Conservation (phyloP, 1,140 invertebrate genomes). For the Manduca sexta region DNA sequence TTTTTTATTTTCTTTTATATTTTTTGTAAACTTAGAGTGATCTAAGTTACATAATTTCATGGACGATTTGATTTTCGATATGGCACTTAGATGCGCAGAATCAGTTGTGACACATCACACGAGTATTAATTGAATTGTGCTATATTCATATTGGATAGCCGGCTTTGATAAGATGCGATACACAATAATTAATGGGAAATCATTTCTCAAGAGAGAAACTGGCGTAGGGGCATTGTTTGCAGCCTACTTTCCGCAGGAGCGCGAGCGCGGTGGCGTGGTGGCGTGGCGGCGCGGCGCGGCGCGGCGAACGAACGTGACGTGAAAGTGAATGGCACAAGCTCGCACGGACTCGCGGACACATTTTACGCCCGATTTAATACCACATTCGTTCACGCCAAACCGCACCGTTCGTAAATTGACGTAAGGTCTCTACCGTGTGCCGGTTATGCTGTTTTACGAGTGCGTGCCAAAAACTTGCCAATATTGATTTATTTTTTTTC, state of each 20-base stretch:
- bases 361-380: conserved; percentile 48
- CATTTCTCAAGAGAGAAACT: conserved; percentile 61
- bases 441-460: conserved; percentile 4
- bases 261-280: conserved; percentile 21
- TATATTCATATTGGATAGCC: conserved; percentile 1
- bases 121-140: background rate
- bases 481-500: background rate
- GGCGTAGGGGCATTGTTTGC: conserved; percentile 54
- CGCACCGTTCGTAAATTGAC: conserved; percentile 15
- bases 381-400: conserved; percentile 43
- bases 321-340: conserved; percentile 66
- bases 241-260: conserved; percentile 59
- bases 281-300: conserved; percentile 18
- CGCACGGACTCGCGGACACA: conserved; percentile 39
- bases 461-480: conserved; percentile 2
- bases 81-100: too few species aligned
- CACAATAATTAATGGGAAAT: conserved; percentile 34
- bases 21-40: too few species aligned
- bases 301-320: conserved; percentile 36
- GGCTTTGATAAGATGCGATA: conserved; percentile 19
- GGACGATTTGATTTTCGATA: too few species aligned
- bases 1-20: too few species aligned
- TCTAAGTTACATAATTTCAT: too few species aligned
- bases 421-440: conserved; percentile 11
- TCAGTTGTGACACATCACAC: too few species aligned